Evolutionary conservation across 2,113 vertebrate species (phyloP), one percentile per base, ranked within the genome.

Genomic region (Ramphastos sulfuratus): DNA sequence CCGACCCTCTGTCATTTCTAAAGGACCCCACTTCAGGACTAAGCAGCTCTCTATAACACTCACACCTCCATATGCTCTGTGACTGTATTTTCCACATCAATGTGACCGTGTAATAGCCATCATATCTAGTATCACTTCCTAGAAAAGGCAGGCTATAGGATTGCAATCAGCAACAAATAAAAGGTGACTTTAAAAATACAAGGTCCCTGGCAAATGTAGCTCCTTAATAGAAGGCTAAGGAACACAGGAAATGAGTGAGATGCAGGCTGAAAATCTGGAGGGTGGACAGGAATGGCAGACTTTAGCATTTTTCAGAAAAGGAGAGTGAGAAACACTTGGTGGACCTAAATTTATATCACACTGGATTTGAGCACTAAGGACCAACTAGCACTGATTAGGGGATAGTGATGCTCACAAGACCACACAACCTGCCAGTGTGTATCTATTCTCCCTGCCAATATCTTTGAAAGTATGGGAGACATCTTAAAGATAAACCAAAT

Each of bases 361-460:
- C 14, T 55, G 31, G 35, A 11, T 1, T 3, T 39, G 42, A 59
- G 27, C 4, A 20, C 19, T 4, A 2, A 58, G 23, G 42, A 66
- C 6, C 27, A 10, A 44, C 54, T 39, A 17, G 56, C 30, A n/a
- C 8, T 10, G 17, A 56, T 18, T 2, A 7, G 61, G 33, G 42
- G 5, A 72, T 67, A 18, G 33, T 4, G 27, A 21, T 25, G 21
- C 7, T 65, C 31, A 13, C 18, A 46, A 19, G 42, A 64, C 9
- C 46, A 55, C 28, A 21, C 7, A 69, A 33, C 10, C 18, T 10
- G 0, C 9, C 31, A 31, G 1, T 0, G 5, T 1, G 10, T 31
- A 8, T 10, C 10, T 37, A 7, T 33, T 13, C 21, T 42, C 35
- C 67, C 44, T 69, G 28, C 3, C 39, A n/a, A 1, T 12, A 23